Evolutionary conservation across 1,140 invertebrate genomes (phyloP), one percentile per base, ranked within the genome.

Genomic region (Chelonus insularis): DNA sequence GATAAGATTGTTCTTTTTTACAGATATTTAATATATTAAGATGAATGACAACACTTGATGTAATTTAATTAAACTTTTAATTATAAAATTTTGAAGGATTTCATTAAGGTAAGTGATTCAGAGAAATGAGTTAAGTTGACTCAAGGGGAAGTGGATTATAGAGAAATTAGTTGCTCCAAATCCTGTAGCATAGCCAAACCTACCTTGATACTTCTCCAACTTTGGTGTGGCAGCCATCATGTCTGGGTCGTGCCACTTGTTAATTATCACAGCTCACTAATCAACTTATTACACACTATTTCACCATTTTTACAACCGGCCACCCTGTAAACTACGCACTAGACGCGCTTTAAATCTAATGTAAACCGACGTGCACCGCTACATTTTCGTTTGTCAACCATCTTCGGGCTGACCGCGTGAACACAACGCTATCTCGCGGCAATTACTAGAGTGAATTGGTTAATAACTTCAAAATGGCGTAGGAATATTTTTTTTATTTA

Each of bases 341-440:
- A 68, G 66, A 70, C 71, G 69, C 70, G 72, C 70, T 77, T 77
- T 78, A 69, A 72, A 69, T 71, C 75, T 75, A 70, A 78, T 76
- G 72, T 78, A 75, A 79, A 78, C 70, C 71, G 71, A 76, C 71
- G 70, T 72, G 71, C 72, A 77, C 75, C 74, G 76, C 77, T 78
- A 78, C 77, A 77, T 78, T 77, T 78, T 76, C 71, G 73, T 76
- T 74, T 76, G 73, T 77, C 77, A 71, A 77, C 77, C 77, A 79
- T 79, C 68, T 77, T 78, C 67, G 64, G 66, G 64, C 58, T 39
- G 59, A 55, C 57, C 57, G 51, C 65, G 59, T 57, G 57, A 57
- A 45, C 47, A 6, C 23, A 54, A 29, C 60, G 70, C 63, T 67
- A 72, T 71, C 72, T 37, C 7, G 12, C 57, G 70, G 62, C 20